These are phyloP conservation scores for Argynnis bischoffii DNA, from an alignment of 2,888 invertebrate genomes.

Conservation along the genomic window DNA sequence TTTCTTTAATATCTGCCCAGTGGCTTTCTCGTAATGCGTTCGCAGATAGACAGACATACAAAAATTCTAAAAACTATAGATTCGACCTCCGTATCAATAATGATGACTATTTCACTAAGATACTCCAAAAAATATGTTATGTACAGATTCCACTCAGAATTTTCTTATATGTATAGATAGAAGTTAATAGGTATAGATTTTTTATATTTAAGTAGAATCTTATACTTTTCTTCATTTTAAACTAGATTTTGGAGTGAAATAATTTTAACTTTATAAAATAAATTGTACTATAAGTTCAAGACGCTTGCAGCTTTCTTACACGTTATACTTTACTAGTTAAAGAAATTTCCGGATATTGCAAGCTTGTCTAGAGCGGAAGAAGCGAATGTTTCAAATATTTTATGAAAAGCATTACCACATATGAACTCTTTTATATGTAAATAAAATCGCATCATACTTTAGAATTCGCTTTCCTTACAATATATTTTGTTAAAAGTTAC, in stretches of 20 bases:
- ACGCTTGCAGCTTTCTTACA: constrained; percentile 52
- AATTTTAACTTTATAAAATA: constrained; percentile 44
- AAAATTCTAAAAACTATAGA: too few species aligned
- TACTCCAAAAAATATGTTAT: too few species aligned
- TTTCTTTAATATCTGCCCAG: too few species aligned
- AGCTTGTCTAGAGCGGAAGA: constrained; percentile 41
- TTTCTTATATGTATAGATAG: too few species aligned
- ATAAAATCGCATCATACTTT: constrained; percentile 41
- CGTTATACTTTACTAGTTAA: constrained; percentile 38
- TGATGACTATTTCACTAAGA: too few species aligned
- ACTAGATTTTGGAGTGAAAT: not conserved
- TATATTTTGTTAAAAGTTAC: constrained; percentile 20
- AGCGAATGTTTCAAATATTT: constrained; percentile 53
- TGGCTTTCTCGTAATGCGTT: too few species aligned
- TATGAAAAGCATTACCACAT: constrained; percentile 45
- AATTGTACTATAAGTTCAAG: constrained; percentile 49
- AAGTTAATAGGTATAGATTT: too few species aligned
- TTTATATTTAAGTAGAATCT: too few species aligned
- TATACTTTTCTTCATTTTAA: too few species aligned
- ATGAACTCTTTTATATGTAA: constrained; percentile 44
- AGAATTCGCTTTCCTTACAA: constrained; percentile 34
- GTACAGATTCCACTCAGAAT: too few species aligned
- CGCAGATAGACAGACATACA: too few species aligned
- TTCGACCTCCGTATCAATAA: too few species aligned
- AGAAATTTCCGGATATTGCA: constrained; percentile 44